These are phyloP conservation scores for Scaptomyza montana DNA, from an alignment of 1,140 invertebrate genomes.

Conservation along the genomic window DNA sequence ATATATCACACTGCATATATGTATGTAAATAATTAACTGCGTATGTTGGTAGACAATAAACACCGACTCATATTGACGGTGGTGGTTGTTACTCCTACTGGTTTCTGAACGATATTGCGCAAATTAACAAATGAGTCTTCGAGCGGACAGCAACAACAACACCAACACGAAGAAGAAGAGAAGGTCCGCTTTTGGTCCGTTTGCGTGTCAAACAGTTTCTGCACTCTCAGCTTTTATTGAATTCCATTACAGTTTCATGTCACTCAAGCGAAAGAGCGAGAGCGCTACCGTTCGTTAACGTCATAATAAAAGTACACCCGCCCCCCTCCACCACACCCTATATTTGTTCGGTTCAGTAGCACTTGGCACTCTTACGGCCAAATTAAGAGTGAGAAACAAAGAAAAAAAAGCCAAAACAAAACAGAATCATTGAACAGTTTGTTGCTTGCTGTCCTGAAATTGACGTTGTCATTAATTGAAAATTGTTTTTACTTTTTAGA, in stretches of 20 bases:
- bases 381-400: constrained; percentile 32
- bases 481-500: constrained; percentile 42
- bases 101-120: constrained; percentile 49
- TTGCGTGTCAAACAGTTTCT: constrained; percentile 73
- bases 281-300: constrained; percentile 40
- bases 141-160: not conserved
- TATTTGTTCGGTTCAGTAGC: not conserved
- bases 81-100: too few relatives aligned
- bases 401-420: not conserved
- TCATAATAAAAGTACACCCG: constrained; percentile 65
- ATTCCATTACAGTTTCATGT: constrained; percentile 80
- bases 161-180: not conserved
- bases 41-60: constrained; percentile 42
- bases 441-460: constrained; percentile 18
- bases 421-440: constrained; percentile 14
- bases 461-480: constrained; percentile 47
- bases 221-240: constrained; percentile 81
- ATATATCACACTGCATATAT: constrained; percentile 18
- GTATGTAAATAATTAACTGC: constrained; percentile 55
- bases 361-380: not conserved
- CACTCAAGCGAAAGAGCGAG: constrained; percentile 35
- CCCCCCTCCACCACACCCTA: not conserved
- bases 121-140: constrained; percentile 74
- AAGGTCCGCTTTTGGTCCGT: constrained; percentile 4
- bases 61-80: too few relatives aligned